Evolutionary conservation across 2,113 vertebrate genomes (phyloP), one percentile per base, ranked within the genome.

Genomic region (Mesocricetus auratus): DNA sequence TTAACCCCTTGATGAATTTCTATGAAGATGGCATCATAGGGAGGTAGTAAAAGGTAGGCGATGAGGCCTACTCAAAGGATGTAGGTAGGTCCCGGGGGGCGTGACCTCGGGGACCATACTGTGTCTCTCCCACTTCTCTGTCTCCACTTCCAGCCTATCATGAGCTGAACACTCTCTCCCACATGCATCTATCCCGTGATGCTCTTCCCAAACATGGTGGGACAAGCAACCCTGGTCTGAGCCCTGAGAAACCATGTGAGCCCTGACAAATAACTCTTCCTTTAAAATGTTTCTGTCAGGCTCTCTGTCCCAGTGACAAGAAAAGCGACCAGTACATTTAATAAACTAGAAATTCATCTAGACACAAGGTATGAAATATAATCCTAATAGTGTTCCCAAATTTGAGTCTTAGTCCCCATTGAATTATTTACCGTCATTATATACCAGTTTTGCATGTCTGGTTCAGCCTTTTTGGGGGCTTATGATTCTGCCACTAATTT

Each of bases 321-420:
- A 71, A 71, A 62, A 53, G 7, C 1, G 22, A 74, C 22, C 36
- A 29, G 24, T 42, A 13, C 10, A 56, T 9, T 58, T 88, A 89
- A 11, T 71, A 39, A 89, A 64, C 71, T 24, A 81, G 50, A 85
- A 85, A 96, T 62, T 69, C 81, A 92, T 88, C 85, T 90, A 77
- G 29, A 12, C 60, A 58, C 68, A 42, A 74, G 3, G 2, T 50
- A 68, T 58, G 31, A 73, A 36, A 91, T 82, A 79, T 26, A 90
- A 81, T 66, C 83, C 60, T 53, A 85, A 77, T 42, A 85, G 66
- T 81, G 16, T 89, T 58, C 9, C 53, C 3, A 77, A 81, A 79
- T 93, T 9, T 86, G 26, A 13, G 68, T 19, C 64, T 90, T 36
- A 93, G 79, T 69, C 19, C 26, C 21, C 64, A 69, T 0, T 85